Base-by-base conservation (phyloP, 1,140 invertebrate species). In the Pygmarrhopalites habei region DNA sequence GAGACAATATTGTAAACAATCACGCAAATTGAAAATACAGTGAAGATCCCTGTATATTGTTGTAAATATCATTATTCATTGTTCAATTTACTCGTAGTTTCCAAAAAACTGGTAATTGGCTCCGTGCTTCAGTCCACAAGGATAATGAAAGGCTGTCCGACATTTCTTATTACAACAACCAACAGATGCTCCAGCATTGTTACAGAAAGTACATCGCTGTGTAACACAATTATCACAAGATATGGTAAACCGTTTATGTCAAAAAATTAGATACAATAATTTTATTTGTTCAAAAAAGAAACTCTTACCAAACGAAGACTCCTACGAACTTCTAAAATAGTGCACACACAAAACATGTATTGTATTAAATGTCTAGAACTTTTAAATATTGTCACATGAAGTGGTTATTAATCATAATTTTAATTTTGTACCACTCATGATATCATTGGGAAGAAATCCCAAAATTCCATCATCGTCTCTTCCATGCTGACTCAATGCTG, bases 371-470 rank as follows among this genome's bases (percentile, higher is more conserved):
- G n/a, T n/a, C n/a, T n/a, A n/a, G n/a, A n/a, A n/a, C n/a, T n/a
- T n/a, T n/a, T n/a, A n/a, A n/a, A n/a, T n/a, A n/a, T n/a, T n/a
- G n/a, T n/a, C n/a, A n/a, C n/a, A n/a, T n/a, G n/a, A n/a, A n/a
- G n/a, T n/a, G n/a, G n/a, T n/a, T n/a, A n/a, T n/a, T n/a, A n/a
- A n/a, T n/a, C n/a, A n/a, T n/a, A n/a, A n/a, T n/a, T n/a, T n/a
- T n/a, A n/a, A n/a, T n/a, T n/a, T n/a, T n/a, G n/a, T n/a, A n/a
- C n/a, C n/a, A n/a, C 79, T 81, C 15, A 74, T 64, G 44, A 86
- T 84, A 71, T 86, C 83, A n/a, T 71, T 62, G 17, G 72, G 64
- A 53, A 85, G 66, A 74, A 86, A 86, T 14, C 84, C 84, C 39
- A 83, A 73, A 62, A 85, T 83, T 1, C 84, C 84, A 65, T 84